Base-by-base conservation (phyloP, 1,140 invertebrate genomes). In the Leptopilina boulardi region DNA sequence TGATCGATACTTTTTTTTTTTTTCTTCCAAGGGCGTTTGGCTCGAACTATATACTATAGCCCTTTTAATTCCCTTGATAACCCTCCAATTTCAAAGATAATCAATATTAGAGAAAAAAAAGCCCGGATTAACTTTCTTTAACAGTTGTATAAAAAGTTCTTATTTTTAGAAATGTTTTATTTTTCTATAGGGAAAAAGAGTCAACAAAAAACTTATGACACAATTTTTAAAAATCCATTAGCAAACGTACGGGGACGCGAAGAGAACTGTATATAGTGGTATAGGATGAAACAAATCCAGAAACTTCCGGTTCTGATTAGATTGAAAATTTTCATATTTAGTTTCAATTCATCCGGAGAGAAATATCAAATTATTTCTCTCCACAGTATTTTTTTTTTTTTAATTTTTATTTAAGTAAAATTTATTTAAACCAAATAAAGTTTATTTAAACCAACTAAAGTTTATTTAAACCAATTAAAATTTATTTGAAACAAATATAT, bases 151-250 rank as follows among this genome's bases (percentile, higher is more conserved):
- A 30, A 30, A 30, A 30, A 30, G 26, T 5, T 30, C 26, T 11
- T 59, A 10, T 26, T 59, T 11, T 13, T 59, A 26, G 9, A 26
- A 59, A 59, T 23, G 10, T 59, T 59, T 11, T n/a, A n/a, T n/a
- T n/a, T n/a, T n/a, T n/a, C n/a, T n/a, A n/a, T n/a, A n/a, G n/a
- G n/a, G n/a, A n/a, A n/a, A n/a, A n/a, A n/a, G n/a, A n/a, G n/a
- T n/a, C n/a, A n/a, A 15, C 13, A 3, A 23, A 59, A 10, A 26
- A 23, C 23, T n/a, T n/a, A n/a, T 66, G 59, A n/a, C 13, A 66
- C 26, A 6, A 66, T 30, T 30, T 34, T n/a, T 23, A 66, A n/a
- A n/a, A n/a, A 66, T 66, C 59, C 59, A 66, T 66, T 66, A 66
- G 59, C 26, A 66, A n/a, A 30, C 23, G 26, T 30, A n/a, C n/a